These are phyloP conservation scores for Seriola dumerili DNA, from an alignment of 2,113 vertebrate species.

Conservation along the genomic window DNA sequence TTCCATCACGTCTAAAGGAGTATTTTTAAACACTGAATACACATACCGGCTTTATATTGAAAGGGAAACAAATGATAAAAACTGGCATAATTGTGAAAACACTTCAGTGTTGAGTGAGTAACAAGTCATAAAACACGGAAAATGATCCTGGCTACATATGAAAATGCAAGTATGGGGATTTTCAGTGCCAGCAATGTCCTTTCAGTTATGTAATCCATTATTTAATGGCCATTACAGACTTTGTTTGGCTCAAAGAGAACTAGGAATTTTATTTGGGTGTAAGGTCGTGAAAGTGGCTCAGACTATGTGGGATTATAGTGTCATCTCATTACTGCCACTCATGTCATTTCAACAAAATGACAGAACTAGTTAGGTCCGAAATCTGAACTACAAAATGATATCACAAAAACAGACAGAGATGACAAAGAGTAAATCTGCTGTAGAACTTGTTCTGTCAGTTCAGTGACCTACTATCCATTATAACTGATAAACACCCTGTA, in stretches of 20 bases:
- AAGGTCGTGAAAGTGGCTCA: background rate
- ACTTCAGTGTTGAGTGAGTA: background rate
- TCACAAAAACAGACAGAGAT: background rate
- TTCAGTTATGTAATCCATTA: slow-evolving; percentile 21
- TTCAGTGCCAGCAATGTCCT: background rate
- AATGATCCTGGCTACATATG: background rate
- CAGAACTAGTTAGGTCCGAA: background rate
- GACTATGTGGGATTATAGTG: background rate
- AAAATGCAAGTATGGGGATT: background rate
- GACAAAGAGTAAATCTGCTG: background rate
- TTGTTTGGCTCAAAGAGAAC: slow-evolving; percentile 4
- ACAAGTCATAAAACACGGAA: slow-evolving; percentile 2
- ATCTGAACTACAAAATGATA: background rate
- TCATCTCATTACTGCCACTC: slow-evolving; percentile 18
- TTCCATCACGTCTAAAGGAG: background rate
- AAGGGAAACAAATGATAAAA: background rate
- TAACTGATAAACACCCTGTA: background rate
- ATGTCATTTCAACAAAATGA: background rate
- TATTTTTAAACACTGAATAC: background rate
- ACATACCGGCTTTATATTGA: background rate
- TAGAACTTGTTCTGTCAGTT: slow-evolving; percentile 13
- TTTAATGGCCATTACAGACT: slow-evolving; percentile 31
- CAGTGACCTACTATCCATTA: background rate
- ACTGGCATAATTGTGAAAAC: background rate
- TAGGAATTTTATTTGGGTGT: slow-evolving; percentile 5